phyloP scores from a whole-genome alignment of 2,113 vertebrate species.

The Aegithalos caudatus region DNA sequence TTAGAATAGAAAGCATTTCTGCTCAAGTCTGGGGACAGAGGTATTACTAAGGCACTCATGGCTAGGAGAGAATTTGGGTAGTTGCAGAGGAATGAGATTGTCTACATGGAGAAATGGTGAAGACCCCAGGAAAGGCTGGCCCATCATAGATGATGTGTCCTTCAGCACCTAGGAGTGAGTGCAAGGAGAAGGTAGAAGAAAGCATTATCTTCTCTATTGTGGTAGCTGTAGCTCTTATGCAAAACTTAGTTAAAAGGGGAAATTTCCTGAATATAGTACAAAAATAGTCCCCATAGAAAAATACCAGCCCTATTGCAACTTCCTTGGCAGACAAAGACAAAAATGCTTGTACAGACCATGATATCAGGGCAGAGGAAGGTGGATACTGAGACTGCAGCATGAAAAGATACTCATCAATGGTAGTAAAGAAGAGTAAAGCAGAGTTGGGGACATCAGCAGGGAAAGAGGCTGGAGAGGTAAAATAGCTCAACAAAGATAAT shows the following conservation, averaged over 20 bases:
- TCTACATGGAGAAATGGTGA: background rate
- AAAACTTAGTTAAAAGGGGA: background rate
- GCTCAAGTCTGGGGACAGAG: background rate
- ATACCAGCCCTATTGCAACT: background rate
- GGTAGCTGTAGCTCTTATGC: background rate
- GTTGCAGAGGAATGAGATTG: background rate
- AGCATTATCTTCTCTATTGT: background rate
- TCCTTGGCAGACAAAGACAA: background rate
- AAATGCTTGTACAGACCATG: background rate
- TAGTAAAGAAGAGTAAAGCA: background rate
- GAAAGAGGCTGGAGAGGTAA: background rate
- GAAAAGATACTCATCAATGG: background rate
- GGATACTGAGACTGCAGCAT: background rate
- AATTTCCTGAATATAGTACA: background rate
- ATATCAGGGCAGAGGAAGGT: background rate
- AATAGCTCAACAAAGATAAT: background rate
- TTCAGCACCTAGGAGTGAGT: background rate
- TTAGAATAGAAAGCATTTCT: background rate
- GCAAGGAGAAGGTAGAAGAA: background rate
- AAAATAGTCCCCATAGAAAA: background rate
- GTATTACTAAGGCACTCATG: background rate
- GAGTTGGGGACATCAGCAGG: rapidly evolving
- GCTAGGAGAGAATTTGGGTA: background rate
- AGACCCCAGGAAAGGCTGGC: background rate
- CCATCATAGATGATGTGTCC: background rate